These are phyloP conservation scores for crab-eating macaque (Macaca fascicularis) DNA, from an alignment of 2,113 vertebrate genomes.

Conservation along the genomic window DNA sequence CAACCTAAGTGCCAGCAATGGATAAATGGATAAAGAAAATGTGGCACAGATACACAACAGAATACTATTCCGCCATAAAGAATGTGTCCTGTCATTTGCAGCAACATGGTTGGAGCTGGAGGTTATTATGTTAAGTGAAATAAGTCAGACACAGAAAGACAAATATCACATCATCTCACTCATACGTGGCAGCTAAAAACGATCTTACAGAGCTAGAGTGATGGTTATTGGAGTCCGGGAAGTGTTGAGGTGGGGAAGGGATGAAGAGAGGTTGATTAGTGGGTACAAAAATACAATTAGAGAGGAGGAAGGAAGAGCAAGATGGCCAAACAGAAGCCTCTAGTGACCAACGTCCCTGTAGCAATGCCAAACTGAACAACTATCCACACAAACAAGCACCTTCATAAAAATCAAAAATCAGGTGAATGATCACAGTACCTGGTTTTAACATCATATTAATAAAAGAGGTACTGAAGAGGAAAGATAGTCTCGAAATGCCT, in stretches of 20 bases:
- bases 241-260: background rate
- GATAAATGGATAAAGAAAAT: background rate
- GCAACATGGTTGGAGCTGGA: background rate
- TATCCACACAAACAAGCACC: too few relatives aligned
- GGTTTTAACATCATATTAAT: too few relatives aligned
- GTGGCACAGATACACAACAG: background rate
- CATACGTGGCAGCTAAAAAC: background rate
- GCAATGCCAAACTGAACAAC: too few relatives aligned
- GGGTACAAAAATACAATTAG: background rate
- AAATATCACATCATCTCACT: background rate
- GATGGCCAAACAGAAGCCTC: too few relatives aligned
- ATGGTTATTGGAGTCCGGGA: background rate
- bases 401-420: too few relatives aligned
- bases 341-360: too few relatives aligned
- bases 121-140: background rate
- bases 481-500: too few relatives aligned
- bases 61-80: background rate
- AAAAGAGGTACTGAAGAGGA: too few relatives aligned
- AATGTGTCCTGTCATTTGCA: background rate
- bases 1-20: background rate
- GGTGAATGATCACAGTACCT: too few relatives aligned
- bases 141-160: background rate
- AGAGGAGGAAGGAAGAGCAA: too few relatives aligned
- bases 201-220: background rate
- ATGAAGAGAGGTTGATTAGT: background rate